Percentiles rank a stretch among this genome's conserved stretches.
Evolutionary conservation across 2,888 invertebrate species (phyloP).

Genomic region (Caenorhabditis panamensis): DNA sequence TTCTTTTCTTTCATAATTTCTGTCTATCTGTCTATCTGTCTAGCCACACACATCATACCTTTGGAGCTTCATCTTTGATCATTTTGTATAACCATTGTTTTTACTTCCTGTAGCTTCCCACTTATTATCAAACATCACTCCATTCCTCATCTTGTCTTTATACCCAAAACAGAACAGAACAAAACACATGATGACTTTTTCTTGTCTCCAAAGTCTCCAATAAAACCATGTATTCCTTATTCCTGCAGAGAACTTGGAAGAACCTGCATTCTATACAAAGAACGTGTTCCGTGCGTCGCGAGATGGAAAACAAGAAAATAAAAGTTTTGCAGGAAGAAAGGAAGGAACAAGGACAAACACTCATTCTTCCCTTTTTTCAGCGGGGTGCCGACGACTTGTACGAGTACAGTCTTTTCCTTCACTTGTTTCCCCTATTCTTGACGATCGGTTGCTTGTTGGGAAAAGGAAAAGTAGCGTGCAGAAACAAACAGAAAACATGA

Average conservation of each 20-base stretch:
- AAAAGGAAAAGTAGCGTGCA: not conserved
- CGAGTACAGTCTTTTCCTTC: conserved; percentile 1
- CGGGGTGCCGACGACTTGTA: not conserved
- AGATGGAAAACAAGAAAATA: not conserved
- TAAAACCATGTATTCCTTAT: no score
- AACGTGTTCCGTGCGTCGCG: not conserved
- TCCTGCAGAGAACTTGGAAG: not conserved
- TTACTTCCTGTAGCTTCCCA: not conserved
- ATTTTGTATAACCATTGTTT: not conserved
- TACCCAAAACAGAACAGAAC: not conserved
- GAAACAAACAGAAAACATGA: not conserved
- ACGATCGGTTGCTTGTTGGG: not conserved
- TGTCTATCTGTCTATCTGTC: not conserved
- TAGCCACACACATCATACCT: not conserved
- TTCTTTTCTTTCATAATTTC: no score
- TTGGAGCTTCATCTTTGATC: not conserved
- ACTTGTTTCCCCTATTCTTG: not conserved
- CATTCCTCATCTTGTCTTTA: not conserved
- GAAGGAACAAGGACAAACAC: not conserved
- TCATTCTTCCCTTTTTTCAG: conserved; percentile 5
- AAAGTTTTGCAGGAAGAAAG: not conserved
- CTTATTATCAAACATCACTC: not conserved
- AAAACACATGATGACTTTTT: no score
- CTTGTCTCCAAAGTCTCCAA: no score
- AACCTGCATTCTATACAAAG: not conserved